Base-by-base conservation (phyloP, 2,113 vertebrate genomes). In the Lophotis ruficrista region DNA sequence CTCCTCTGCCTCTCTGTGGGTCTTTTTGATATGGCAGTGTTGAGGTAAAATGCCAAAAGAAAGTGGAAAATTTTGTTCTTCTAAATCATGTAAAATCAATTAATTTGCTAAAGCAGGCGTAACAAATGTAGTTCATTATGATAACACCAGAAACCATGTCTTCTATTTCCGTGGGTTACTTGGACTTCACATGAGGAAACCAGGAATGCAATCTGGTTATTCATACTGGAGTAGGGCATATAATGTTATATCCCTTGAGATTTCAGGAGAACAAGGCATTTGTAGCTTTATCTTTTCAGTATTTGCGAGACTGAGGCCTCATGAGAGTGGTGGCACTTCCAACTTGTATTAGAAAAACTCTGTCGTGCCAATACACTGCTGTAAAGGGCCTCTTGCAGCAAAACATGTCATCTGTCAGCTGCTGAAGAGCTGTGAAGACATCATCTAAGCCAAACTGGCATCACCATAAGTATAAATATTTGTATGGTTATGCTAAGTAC, bases 101-200 rank as follows among this genome's bases (percentile, higher is more conserved):
- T 90, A 83, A 84, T 96, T 86, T 90, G 18, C 33, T 95, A 69
- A 84, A 91, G 30, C 7, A 66, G 22, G 27, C 38, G 70, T 81
- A 78, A 86, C 31, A 83, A 96, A 84, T 81, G 72, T 41, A 81
- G 71, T 78, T 93, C 31, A 60, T 87, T 90, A 91, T 28, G 37
- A 56, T 68, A 87, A 78, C 22, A 31, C 33, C n/a, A 56, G 77
- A 24, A 88, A 31, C 43, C 71, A 17, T 7, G 9, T 83, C 38
- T 93, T 90, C 51, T 81, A 0, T 83, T 92, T 94, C 75, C 31
- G 11, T 56, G 35, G 9, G 1, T 71, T 87, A 4, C n/a, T 31
- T 92, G 79, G 41, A 68, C 41, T 95, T 71, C 60, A 68, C 68
- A 31, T 23, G 47, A 69, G 56, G 71, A 73, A 72, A 70, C 65